Conservation (phyloP, 2,888 invertebrate species). For the Pomacea canaliculata region DNA sequence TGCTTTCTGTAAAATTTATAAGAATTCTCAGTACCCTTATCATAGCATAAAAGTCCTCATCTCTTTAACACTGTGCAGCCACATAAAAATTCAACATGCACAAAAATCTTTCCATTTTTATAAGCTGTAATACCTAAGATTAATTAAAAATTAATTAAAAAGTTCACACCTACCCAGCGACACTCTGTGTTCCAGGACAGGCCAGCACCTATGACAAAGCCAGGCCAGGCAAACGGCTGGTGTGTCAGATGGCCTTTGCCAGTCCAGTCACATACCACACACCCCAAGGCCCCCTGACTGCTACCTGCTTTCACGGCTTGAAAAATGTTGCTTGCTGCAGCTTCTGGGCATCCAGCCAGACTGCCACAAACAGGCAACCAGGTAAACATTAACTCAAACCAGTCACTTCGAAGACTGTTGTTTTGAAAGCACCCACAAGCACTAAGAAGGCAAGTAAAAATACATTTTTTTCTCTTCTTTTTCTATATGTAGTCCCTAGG, state of each 20-base stretch:
- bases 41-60: too few species aligned
- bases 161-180: slow-evolving; percentile 66
- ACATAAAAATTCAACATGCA: too few species aligned
- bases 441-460: too few species aligned
- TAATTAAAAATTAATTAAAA: too few species aligned
- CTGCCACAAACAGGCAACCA: slow-evolving; percentile 50
- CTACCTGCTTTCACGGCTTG: slow-evolving; percentile 73
- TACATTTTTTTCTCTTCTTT: too few species aligned
- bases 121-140: too few species aligned
- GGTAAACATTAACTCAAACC: not conserved
- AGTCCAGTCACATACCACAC: slow-evolving; percentile 76
- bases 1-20: too few species aligned
- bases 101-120: too few species aligned
- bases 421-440: not conserved
- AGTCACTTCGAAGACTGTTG: not conserved
- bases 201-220: slow-evolving; percentile 74
- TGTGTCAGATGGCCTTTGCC: slow-evolving; percentile 75
- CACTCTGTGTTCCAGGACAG: slow-evolving; percentile 75
- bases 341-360: slow-evolving; percentile 76
- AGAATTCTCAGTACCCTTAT: too few species aligned
- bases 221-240: slow-evolving; percentile 75
- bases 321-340: slow-evolving; percentile 74
- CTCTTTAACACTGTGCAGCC: too few species aligned
- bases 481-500: too few species aligned
- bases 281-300: slow-evolving; percentile 72